Percentiles rank a stretch among this genome's conserved stretches.
These are phyloP conservation scores for Caenorhabditis remanei DNA, from an alignment of 1,140 invertebrate genomes.

Conservation along the genomic window DNA sequence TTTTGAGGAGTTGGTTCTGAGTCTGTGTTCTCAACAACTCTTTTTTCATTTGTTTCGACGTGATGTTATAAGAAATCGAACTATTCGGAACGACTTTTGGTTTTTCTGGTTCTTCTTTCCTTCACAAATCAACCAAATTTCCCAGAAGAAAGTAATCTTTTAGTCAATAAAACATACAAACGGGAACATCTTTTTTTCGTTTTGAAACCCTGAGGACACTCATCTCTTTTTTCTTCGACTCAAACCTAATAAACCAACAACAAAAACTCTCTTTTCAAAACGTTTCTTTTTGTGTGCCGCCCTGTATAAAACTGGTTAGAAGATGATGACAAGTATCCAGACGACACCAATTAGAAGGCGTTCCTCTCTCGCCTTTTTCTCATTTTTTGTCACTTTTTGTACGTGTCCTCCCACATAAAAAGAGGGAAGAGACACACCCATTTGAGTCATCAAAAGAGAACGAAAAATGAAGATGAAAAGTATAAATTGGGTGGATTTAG, in stretches of 20 bases:
- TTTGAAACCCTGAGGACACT: not conserved
- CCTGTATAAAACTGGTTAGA: conserved; percentile 28
- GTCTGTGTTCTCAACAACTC: too few relatives aligned
- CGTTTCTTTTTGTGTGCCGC: conserved; percentile 29
- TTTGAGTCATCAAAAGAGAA: conserved; percentile 49
- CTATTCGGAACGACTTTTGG: not conserved
- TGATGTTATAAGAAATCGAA: too few relatives aligned
- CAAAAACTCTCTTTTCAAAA: not conserved
- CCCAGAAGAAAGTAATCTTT: not conserved
- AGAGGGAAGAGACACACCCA: conserved; percentile 43
- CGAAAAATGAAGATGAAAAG: conserved; percentile 46
- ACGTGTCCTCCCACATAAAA: conserved; percentile 33
- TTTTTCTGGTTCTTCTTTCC: not conserved
- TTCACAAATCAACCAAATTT: not conserved
- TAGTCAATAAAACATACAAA: not conserved
- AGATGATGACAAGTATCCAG: conserved; percentile 31
- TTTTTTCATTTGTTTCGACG: too few relatives aligned
- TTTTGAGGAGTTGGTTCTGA: too few relatives aligned
- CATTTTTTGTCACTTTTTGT: conserved; percentile 25
- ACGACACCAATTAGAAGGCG: conserved; percentile 56
- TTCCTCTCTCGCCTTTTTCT: conserved; percentile 19
- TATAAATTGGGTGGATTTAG: conserved; percentile 50
- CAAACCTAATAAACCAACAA: conserved; percentile 39
- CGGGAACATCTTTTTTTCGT: not conserved
- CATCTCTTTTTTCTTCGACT: not conserved